Percentiles rank a stretch among this genome's conserved stretches.
Evolutionary conservation across 2,888 invertebrate species (phyloP).

Genomic region (Celastrina argiolus): DNA sequence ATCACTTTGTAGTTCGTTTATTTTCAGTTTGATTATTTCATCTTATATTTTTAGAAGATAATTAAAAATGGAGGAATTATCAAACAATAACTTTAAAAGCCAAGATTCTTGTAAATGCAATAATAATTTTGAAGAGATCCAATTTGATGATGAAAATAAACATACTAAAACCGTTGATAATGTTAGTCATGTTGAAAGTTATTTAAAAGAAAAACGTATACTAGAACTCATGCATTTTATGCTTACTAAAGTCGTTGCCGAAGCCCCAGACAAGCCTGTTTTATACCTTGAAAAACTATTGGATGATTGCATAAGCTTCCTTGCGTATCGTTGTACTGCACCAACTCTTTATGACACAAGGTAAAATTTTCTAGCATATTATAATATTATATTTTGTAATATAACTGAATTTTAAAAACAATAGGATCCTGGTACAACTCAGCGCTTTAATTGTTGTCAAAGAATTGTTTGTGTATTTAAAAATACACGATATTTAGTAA

Average conservation of each 20-base stretch:
- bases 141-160: background rate
- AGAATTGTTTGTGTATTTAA: too few relatives aligned
- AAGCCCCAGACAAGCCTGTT: slow-evolving; percentile 45
- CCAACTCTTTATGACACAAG: slow-evolving; percentile 60
- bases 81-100: background rate
- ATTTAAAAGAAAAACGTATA: slow-evolving; percentile 58
- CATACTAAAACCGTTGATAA: slow-evolving; percentile 26
- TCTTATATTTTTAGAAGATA: too few relatives aligned
- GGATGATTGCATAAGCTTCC: slow-evolving; percentile 63
- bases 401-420: too few relatives aligned
- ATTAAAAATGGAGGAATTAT: background rate
- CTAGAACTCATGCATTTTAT: slow-evolving; percentile 61
- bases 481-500: too few relatives aligned
- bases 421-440: too few relatives aligned
- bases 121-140: background rate
- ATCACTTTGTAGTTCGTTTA: too few relatives aligned
- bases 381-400: too few relatives aligned
- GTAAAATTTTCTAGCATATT: slow-evolving; percentile 34
- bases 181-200: slow-evolving; percentile 51
- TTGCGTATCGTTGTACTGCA: slow-evolving; percentile 55
- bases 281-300: slow-evolving; percentile 51
- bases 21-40: too few relatives aligned
- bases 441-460: too few relatives aligned
- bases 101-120: background rate
- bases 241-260: slow-evolving; percentile 54